Conservation (phyloP, 1,140 invertebrate genomes). For the Arctopsyche grandis region DNA sequence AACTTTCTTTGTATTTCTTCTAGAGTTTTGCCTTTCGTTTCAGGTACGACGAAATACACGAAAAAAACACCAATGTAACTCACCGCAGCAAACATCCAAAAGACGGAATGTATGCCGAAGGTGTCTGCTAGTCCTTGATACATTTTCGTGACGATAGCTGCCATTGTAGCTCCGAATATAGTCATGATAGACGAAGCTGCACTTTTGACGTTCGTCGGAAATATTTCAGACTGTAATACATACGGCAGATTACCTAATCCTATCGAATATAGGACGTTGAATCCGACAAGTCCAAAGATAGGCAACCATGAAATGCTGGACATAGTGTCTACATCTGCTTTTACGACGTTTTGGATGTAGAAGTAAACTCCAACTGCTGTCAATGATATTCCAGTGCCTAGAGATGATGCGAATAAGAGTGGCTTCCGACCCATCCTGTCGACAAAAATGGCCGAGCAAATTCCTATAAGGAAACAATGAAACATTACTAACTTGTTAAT, state of each 20-base stretch:
- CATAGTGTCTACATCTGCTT: slow-evolving; percentile 58
- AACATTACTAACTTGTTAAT: too few relatives aligned
- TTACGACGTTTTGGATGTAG: slow-evolving; percentile 60
- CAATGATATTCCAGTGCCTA: slow-evolving; percentile 66
- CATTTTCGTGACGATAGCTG: slow-evolving; percentile 68
- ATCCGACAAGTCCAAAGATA: slow-evolving; percentile 68
- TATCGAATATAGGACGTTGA: slow-evolving; percentile 68
- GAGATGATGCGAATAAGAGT: slow-evolving; percentile 72
- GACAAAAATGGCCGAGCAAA: slow-evolving; percentile 73
- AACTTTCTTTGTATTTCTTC: slow-evolving; percentile 72
- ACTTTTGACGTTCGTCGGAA: slow-evolving; percentile 71
- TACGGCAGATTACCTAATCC: slow-evolving; percentile 71
- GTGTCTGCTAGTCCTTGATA: slow-evolving; percentile 67
- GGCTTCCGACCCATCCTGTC: slow-evolving; percentile 79
- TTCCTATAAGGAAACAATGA: slow-evolving; percentile 62
- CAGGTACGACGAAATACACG: slow-evolving; percentile 73
- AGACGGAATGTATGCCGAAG: slow-evolving; percentile 67
- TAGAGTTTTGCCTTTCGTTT: slow-evolving; percentile 77
- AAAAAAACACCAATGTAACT: slow-evolving; percentile 69
- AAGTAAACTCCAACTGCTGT: slow-evolving; percentile 67
- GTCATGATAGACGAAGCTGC: slow-evolving; percentile 63
- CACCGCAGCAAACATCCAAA: slow-evolving; percentile 68
- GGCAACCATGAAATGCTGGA: slow-evolving; percentile 64
- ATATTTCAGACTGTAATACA: slow-evolving; percentile 71
- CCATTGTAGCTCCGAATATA: slow-evolving; percentile 61